Evolutionary conservation across 2,797 vertebrate species (phyloP).

Genomic region (Chiloscyllium punctatum): DNA sequence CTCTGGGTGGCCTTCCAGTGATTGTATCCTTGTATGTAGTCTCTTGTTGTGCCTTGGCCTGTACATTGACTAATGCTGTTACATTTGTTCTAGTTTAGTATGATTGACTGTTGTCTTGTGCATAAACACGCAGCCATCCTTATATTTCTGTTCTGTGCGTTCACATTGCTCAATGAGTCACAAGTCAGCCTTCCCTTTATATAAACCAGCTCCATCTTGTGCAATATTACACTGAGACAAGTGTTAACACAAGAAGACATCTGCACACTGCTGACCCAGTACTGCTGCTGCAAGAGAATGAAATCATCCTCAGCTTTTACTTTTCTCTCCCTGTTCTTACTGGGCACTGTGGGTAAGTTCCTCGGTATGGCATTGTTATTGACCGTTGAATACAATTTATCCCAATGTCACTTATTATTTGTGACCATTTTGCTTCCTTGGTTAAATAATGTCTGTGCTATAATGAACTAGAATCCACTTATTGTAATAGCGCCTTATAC

Average conservation of each 20-base stretch:
- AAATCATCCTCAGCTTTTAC: not conserved
- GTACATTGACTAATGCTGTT: not conserved
- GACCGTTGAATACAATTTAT: too few relatives aligned
- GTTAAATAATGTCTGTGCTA: not conserved
- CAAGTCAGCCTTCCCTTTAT: not conserved
- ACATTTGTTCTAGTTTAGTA: not conserved
- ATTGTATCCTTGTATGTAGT: conserved; percentile 7
- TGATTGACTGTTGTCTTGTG: not conserved
- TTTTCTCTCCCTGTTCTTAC: not conserved
- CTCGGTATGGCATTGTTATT: not conserved
- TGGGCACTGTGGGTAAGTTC: not conserved
- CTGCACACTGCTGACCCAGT: not conserved
- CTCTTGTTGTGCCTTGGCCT: not conserved
- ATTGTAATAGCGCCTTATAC: not conserved
- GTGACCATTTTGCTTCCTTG: not conserved
- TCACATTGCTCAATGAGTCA: conserved; percentile 6
- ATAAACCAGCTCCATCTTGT: not conserved
- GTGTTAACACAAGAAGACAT: not conserved
- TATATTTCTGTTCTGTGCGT: too few relatives aligned
- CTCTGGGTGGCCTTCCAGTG: not conserved
- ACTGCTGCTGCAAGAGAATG: not conserved
- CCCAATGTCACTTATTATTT: not conserved
- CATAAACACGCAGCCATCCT: not conserved
- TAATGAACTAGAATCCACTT: too few relatives aligned
- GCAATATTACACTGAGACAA: not conserved